A percentile compares a stretch with the other conserved stretches of the same genome.
Evolutionary conservation across 2,113 vertebrate species (phyloP).

Genomic region (Sus scrofa): T2T-Sscrofa CM000826.6:110840501-110841000

Average conservation of each 20-base stretch:
- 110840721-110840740: constrained; percentile 27
- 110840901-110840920: constrained; percentile 5
- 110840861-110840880: background rate
- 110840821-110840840: background rate
- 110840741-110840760: constrained; percentile 16
- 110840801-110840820: background rate
- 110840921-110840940: constrained; percentile 22
- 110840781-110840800: background rate
- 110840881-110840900: background rate
- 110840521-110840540: too few species aligned
- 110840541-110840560: too few species aligned
- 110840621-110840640: too few species aligned
- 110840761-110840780: constrained; percentile 7
- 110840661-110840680: background rate
- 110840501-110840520: too few species aligned
- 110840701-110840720: constrained; percentile 53
- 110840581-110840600: too few species aligned
- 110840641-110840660: too few species aligned
- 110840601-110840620: too few species aligned
- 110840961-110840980: background rate
- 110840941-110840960: background rate
- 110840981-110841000: constrained; percentile 8
- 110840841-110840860: constrained; percentile 32
- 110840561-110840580: too few species aligned
- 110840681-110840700: background rate